Base-by-base conservation (phyloP, 2,888 invertebrate species). In the Cryptophagus acutangulus region DNA sequence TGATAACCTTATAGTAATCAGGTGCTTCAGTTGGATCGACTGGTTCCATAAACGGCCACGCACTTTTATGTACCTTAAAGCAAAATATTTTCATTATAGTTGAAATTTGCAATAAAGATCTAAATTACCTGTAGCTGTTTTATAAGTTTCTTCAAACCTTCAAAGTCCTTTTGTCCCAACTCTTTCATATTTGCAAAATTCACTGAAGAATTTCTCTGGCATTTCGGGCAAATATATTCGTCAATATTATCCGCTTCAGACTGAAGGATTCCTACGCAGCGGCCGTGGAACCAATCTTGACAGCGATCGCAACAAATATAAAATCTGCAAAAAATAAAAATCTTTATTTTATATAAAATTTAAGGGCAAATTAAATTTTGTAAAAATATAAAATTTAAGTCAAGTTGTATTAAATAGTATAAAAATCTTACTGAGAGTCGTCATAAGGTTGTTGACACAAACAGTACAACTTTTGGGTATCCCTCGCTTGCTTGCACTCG, bases 231-330 rank as follows among this genome's bases (percentile, higher is more conserved):
- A 52, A 92, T 82, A 63, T 97, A 99, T 59, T 93, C 92, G 61
- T 94, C 95, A 54, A 96, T 91, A 57, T 87, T 87, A 63, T 94
- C 91, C 14, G 93, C 95, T 66, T 93, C 93, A 2, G 89, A 88
- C 62, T 91, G 92, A 35, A 92, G 71, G 60, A 94, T 90, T 25
- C 96, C 96, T 30, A 97, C 96, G 71, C 97, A 97, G 41, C 90
- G 79, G 4, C 96, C 96, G 69, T 97, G 97, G 74, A 95, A 97
- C 99, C 99, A 99, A 71, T 94, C 96, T 70, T 96, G 93, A 70
- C 99, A 99, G 49, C 87, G 84, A 73, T 99, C 99, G 69, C 99
- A 99, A 66, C 95, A 96, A 62, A 99, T 95, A 71, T 97, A 99
- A 77, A 97, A 97, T 70, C 92, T 92, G 66, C 26, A 74, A 48